Percentiles rank a stretch among this genome's conserved stretches.
Conservation (phyloP, 2,113 vertebrate genomes). For the Oplegnathus fasciatus region DNA sequence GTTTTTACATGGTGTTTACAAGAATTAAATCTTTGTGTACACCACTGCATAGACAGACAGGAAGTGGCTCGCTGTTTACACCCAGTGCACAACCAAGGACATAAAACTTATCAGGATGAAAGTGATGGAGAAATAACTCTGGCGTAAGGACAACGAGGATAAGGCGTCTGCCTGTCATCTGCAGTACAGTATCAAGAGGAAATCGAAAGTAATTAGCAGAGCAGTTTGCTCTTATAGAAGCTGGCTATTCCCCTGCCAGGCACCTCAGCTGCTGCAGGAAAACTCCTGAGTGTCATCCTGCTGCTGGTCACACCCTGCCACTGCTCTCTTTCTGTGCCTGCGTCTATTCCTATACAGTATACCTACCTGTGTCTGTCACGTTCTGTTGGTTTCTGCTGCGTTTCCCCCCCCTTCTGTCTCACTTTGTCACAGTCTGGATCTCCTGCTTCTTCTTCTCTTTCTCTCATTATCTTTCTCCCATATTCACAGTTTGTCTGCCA, state of each 20-base stretch:
- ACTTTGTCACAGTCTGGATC: neutral
- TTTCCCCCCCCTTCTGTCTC: neutral
- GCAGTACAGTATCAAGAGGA: constrained; percentile 3
- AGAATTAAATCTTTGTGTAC: neutral
- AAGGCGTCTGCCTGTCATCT: constrained; percentile 12
- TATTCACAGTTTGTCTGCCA: neutral
- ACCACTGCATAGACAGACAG: too few species aligned
- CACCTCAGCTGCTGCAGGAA: constrained; percentile 59
- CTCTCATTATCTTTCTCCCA: neutral
- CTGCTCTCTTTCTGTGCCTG: constrained; percentile 13
- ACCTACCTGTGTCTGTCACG: neutral
- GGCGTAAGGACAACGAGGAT: neutral
- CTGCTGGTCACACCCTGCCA: constrained; percentile 67
- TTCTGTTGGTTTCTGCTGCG: neutral
- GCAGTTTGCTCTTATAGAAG: constrained; percentile 25
- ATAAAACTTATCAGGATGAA: neutral
- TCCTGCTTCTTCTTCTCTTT: neutral
- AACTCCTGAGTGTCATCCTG: constrained; percentile 50
- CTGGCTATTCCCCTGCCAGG: constrained; percentile 46
- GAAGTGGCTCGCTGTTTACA: neutral
- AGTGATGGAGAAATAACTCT: neutral
- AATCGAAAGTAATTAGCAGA: constrained; percentile 40
- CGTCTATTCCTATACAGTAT: neutral
- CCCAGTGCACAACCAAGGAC: neutral
- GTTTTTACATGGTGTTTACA: neutral